Evolutionary conservation across 1,140 invertebrate genomes (phyloP).

Genomic region (Drosophila nigromelanica): DNA sequence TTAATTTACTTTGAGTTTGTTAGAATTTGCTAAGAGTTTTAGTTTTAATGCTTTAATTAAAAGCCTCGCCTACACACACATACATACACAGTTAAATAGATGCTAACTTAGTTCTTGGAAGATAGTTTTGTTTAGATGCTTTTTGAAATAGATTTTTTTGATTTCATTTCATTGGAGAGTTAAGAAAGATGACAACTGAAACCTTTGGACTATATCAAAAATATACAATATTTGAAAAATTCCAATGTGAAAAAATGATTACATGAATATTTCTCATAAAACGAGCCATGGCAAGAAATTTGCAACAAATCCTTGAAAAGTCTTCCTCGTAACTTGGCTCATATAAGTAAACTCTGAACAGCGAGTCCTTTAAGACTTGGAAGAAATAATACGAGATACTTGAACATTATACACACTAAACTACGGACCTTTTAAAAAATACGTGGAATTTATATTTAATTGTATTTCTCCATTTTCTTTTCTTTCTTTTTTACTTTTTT

Average conservation of each 20-base stretch:
- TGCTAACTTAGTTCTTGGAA: constrained; percentile 77
- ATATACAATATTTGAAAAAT: constrained; percentile 19
- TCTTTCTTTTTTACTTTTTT: neutral
- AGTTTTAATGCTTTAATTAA: constrained; percentile 54
- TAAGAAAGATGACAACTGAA: constrained; percentile 52
- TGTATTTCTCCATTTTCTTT: constrained; percentile 10
- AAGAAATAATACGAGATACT: constrained; percentile 38
- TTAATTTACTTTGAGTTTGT: constrained; percentile 78
- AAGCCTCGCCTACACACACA: constrained; percentile 72
- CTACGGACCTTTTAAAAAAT: constrained; percentile 78
- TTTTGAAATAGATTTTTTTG: constrained; percentile 59
- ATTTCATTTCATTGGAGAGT: constrained; percentile 59
- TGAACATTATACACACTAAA: constrained; percentile 64
- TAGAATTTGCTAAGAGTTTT: constrained; percentile 79
- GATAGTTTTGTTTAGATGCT: constrained; percentile 61
- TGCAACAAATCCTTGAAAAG: neutral
- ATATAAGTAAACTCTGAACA: constrained; percentile 7
- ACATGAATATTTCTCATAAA: neutral
- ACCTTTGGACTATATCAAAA: constrained; percentile 54
- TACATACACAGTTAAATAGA: constrained; percentile 72
- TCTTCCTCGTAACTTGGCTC: neutral
- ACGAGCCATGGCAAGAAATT: neutral
- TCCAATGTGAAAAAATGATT: constrained; percentile 9
- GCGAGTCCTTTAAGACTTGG: constrained; percentile 11
- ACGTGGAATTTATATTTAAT: constrained; percentile 49